Conservation (phyloP, 2,888 invertebrate species). For the Epinotia brunnichana region DNA sequence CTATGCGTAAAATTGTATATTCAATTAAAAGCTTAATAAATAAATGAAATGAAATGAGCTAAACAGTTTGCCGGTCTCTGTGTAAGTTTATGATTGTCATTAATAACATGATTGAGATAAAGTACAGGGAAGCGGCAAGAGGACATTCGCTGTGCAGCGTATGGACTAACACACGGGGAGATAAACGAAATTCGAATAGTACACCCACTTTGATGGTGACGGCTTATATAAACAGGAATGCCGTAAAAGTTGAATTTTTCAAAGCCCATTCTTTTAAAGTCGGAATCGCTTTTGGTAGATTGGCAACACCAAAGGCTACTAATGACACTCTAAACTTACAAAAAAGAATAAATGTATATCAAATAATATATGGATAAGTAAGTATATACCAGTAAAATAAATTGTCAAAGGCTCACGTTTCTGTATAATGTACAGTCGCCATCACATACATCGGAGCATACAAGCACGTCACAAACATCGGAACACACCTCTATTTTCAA, state of each 20-base stretch:
- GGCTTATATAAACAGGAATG: constrained; percentile 35
- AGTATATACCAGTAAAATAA: no score
- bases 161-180: constrained; percentile 18
- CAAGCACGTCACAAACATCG: no score
- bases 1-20: no score
- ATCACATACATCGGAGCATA: no score
- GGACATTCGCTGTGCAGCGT: constrained; percentile 29
- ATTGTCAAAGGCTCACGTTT: no score
- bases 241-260: constrained; percentile 13
- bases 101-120: constrained; percentile 31
- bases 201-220: constrained; percentile 22
- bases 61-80: not conserved
- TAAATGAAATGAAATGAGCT: no score
- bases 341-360: no score
- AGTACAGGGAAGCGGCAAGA: constrained; percentile 14
- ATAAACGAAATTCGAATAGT: constrained; percentile 33
- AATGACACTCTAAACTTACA: no score
- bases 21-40: no score
- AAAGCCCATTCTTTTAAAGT: not conserved
- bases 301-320: not conserved
- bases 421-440: no score
- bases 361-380: no score
- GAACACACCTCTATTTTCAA: no score
- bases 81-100: constrained; percentile 29
- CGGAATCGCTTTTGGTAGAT: not conserved